Base-by-base conservation (phyloP, 2,113 vertebrate genomes). In the Ursus arctos region DNA sequence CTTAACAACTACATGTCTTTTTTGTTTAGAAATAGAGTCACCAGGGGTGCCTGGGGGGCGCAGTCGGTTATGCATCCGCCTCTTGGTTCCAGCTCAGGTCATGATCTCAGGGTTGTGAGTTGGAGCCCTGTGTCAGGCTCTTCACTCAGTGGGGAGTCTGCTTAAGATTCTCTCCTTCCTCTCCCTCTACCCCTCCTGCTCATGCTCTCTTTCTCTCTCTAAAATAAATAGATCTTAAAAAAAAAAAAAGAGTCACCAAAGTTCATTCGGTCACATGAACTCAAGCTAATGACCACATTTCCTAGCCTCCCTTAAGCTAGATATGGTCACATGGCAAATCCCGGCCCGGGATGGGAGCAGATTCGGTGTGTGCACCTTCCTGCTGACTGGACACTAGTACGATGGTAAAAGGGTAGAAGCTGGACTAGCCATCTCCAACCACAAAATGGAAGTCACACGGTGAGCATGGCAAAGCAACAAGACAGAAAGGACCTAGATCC, bases 201-300 rank as follows among this genome's bases (percentile, higher is more conserved):
- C 33, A n/a, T n/a, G 33, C 33, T 69, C 65, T n/a, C 65, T 65
- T 28, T 65, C 51, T 51, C 51, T 13, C 0, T 51, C 51, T 65
- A 15, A 63, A 67, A 67, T 67, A 69, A 69, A n/a, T 69, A 9
- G 4, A n/a, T 69, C 65, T 69, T n/a, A 18, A n/a, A 67, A 67
- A 67, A 33, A 67, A 16, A 15, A 65, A 8, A 55, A 63, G 61
- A 57, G 6, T 84, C 77, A 89, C 9, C 15, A 43, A 59, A 47
- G 21, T 83, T 89, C 74, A 90, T 90, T 18, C 22, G 92, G 43
- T 53, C 55, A 61, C 6, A 65, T 9, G 19, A 55, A 90, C 83
- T 65, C 53, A 72, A 90, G 16, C 22, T 88, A 74, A 59, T 28
- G 4, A 47, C 5, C 24, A 43, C 7, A 59, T 79, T 65, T 80